Base-by-base conservation (phyloP, 1,140 invertebrate genomes). In the Myzus persicae region DNA sequence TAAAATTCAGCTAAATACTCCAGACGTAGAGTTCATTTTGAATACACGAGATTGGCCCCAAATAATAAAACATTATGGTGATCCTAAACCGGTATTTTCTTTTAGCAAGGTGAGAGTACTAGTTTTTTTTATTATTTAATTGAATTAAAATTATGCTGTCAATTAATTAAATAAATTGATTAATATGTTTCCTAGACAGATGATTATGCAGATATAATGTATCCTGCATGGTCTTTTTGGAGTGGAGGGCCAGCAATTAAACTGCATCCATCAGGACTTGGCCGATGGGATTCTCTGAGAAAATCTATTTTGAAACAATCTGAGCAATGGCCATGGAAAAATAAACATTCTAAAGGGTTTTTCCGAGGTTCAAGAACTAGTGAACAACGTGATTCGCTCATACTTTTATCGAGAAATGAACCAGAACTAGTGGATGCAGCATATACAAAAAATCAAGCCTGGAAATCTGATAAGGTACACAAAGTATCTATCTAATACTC, bases 371-470 rank as follows among this genome's bases (percentile, higher is more conserved):
- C 99, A 2, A 96, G 99, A 94, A 99, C 99, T 20, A 98, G 97
- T 94, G 96, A 96, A 40, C 98, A 99, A 95, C 95, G 99, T 94
- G 99, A 99, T 95, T 96, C 97, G 87, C 95, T 99, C n/a, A 96
- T 99, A 93, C 95, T 98, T 81, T 95, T 99, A 4, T 99, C 98
- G 54, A 96, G 98, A 93, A 96, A 96, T 82, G 95, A 96, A 84
- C 97, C 98, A 31, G 96, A 98, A 6, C 95, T 99, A 81, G 97
- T 98, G 38, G 98, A 99, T 96, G 99, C 99, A 20, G 96, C 98
- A 94, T 99, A 99, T 95, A 99, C 99, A 1, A 99, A 99, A 95
- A 99, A 99, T 96, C 99, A 99, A 96, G 99, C 99, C 1, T 99
- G 99, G 99, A 99, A 98, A 95, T 99, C 98, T 51, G 97, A 98